phyloP scores from a whole-genome alignment of 2,113 vertebrate genomes.

The Perca flavescens region DNA sequence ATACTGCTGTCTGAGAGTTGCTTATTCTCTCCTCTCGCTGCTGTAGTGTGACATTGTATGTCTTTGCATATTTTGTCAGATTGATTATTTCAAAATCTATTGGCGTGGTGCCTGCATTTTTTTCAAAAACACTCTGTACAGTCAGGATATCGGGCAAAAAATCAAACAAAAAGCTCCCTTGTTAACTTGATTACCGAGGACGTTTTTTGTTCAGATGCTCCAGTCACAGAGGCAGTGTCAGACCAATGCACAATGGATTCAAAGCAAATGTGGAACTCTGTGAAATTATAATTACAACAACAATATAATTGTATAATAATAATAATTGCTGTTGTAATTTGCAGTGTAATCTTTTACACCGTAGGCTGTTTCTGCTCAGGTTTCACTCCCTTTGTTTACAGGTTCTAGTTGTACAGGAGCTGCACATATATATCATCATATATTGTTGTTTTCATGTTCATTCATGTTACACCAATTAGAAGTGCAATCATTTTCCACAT shows the following conservation, averaged over 20 bases:
- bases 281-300: conserved; percentile 26
- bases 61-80: conserved; percentile 67
- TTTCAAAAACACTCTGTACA: conserved; percentile 57
- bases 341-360: not conserved
- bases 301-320: conserved; percentile 16
- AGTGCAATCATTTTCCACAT: not conserved
- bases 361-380: not conserved
- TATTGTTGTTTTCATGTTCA: not conserved
- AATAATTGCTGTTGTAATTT: not conserved
- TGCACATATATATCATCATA: not conserved
- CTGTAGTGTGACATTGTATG: conserved; percentile 59
- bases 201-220: conserved; percentile 45
- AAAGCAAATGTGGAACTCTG: conserved; percentile 53
- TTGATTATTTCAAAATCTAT: conserved; percentile 48
- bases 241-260: conserved; percentile 57
- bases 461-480: not conserved
- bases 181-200: conserved; percentile 65
- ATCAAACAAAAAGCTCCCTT: conserved; percentile 57
- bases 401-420: not conserved
- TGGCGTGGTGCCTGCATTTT: conserved; percentile 38
- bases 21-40: conserved; percentile 39
- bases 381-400: not conserved
- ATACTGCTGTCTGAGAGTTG: conserved; percentile 56
- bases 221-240: conserved; percentile 66
- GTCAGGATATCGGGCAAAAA: conserved; percentile 51